These are phyloP conservation scores for Sebastes matsubarae DNA, from an alignment of 2,797 vertebrate genomes.

Conservation along the genomic window DNA sequence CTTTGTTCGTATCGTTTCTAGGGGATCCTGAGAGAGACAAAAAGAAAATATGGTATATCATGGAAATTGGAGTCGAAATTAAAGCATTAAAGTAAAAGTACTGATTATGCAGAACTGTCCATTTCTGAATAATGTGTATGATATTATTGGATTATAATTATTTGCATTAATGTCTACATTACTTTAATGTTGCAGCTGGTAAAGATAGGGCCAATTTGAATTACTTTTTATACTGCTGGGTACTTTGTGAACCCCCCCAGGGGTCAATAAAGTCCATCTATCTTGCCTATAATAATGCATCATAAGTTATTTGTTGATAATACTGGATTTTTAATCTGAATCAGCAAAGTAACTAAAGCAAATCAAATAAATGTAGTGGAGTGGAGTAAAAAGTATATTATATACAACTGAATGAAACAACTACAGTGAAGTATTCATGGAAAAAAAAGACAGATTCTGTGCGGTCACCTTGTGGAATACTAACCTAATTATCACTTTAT, in stretches of 20 bases:
- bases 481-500: not conserved
- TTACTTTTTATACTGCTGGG: not conserved
- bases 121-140: not conserved
- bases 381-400: not conserved
- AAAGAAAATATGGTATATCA: not conserved
- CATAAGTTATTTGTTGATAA: not conserved
- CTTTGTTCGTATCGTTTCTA: conserved; percentile 84
- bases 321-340: not conserved
- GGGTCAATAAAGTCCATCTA: not conserved
- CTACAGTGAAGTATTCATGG: not conserved
- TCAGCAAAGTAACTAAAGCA: not conserved
- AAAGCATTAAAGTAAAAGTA: not conserved
- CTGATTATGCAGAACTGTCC: not conserved
- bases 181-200: not conserved
- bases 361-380: not conserved
- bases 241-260: not conserved
- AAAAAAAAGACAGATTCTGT: not conserved
- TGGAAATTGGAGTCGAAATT: not conserved
- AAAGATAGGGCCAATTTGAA: not conserved
- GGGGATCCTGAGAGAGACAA: conserved; percentile 83
- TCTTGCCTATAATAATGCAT: not conserved
- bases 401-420: not conserved
- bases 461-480: not conserved
- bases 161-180: too few species aligned
- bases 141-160: not conserved